These are phyloP conservation scores for Lucilia cuprina DNA, from an alignment of 1,140 invertebrate species.

Conservation along the genomic window DNA sequence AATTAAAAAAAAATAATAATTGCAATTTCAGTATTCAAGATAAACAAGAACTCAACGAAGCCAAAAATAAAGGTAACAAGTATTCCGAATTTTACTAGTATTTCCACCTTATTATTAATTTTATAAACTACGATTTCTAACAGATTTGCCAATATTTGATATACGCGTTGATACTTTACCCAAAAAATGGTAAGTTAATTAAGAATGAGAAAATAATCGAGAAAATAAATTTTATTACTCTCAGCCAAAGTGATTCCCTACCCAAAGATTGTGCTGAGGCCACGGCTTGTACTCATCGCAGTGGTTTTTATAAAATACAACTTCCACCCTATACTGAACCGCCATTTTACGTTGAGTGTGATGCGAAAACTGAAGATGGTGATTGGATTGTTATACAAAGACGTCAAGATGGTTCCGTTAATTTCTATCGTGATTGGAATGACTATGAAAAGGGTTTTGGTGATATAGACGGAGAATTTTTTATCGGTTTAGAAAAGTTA, in stretches of 20 bases:
- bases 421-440: slow-evolving; percentile 70
- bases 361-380: slow-evolving; percentile 8
- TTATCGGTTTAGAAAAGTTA: slow-evolving; percentile 70
- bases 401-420: slow-evolving; percentile 68
- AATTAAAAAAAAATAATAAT: too few species aligned
- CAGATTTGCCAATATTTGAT: not conserved
- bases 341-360: not conserved
- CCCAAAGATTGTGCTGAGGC: not conserved
- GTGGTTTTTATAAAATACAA: not conserved
- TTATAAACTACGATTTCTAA: not conserved
- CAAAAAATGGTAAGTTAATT: too few species aligned
- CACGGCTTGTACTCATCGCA: not conserved
- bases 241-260: not conserved
- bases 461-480: slow-evolving; percentile 69
- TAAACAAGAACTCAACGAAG: too few species aligned
- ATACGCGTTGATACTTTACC: not conserved
- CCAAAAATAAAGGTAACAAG: too few species aligned
- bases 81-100: too few species aligned
- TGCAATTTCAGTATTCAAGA: too few species aligned
- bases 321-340: not conserved
- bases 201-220: too few species aligned
- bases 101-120: too few species aligned
- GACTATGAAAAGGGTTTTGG: slow-evolving; percentile 73
- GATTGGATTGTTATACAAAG: slow-evolving; percentile 66
- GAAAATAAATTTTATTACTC: not conserved